Evolutionary conservation across 1,140 invertebrate species (phyloP), one percentile per base, ranked within the genome.

Genomic region (Ridgeia piscesae): DNA sequence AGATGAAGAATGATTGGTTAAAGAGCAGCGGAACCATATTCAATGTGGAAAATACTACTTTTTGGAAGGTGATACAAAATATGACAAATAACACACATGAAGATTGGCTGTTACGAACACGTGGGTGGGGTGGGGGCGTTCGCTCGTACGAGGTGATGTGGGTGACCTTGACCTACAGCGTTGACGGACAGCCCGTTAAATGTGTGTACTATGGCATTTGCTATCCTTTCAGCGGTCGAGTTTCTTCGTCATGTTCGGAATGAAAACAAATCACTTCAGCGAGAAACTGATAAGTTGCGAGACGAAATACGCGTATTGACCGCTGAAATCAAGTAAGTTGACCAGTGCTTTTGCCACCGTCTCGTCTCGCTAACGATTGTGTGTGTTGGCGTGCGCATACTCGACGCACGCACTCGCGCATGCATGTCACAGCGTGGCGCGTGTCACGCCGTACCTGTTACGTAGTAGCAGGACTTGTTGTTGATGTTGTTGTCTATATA

Each of bases 231-330:
- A 96, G 96, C 95, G 92, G 98, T 98, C 1, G 98, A 99, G 94
- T 98, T 99, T 95, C 99, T 99, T 93, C 97, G 97, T 93, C 98
- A 98, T 94, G 96, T 99, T 93, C 97, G 98, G 94, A 96, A 97
- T 34, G 98, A 99, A 95, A 96, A 98, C 94, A 97, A 97, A 95
- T 97, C 97, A 94, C 97, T 99, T 35, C 97, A 98, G 94, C 98
- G 98, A 93, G 98, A 99, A 96, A 98, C 98, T 96, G 98, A 98
- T 94, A 97, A 96, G 93, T 96, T 99, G 93, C 93, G 92, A 34
- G 92, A 94, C 94, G 94, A 99, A 96, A 98, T 99, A 91, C 98
- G 99, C 95, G 97, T 97, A 93, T 97, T 99, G 89, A 99, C 98
- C 96, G 97, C 97, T 94, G 98, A 98, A 89, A 98, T 99, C 94